Evolutionary conservation across 2,888 invertebrate genomes (phyloP).

Genomic region (Diabrotica balteata): DNA sequence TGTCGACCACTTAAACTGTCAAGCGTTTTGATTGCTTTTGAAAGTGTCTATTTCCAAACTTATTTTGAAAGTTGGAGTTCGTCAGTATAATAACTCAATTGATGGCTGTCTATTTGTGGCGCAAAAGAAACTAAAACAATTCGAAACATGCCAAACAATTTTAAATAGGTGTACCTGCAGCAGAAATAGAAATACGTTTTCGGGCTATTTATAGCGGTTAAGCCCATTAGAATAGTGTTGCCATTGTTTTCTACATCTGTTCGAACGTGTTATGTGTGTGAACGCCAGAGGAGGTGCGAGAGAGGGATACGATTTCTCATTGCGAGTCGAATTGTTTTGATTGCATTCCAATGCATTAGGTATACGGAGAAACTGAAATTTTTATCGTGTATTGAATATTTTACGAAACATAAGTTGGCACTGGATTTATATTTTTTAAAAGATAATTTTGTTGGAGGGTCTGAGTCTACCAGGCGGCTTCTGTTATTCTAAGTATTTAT

Average conservation of each 20-base stretch:
- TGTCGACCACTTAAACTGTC: no score
- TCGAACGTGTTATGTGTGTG: constrained; percentile 13
- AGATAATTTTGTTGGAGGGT: no score
- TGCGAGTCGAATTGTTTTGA: not conserved
- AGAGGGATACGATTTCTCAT: not conserved
- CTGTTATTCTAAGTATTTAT: no score
- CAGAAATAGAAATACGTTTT: constrained; percentile 30
- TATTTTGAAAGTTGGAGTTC: constrained; percentile 24
- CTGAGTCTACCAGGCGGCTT: no score
- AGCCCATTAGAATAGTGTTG: constrained; percentile 31
- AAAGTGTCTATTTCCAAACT: constrained; percentile 14
- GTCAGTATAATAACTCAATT: constrained; percentile 21
- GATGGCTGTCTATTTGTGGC: constrained; percentile 30
- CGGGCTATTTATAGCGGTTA: constrained; percentile 31
- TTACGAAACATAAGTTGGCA: no score
- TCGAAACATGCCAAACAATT: constrained; percentile 26
- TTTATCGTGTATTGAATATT: no score
- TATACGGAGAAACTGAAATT: no score
- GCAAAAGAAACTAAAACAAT: constrained; percentile 24
- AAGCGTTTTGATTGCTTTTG: not conserved
- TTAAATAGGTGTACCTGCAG: constrained; percentile 20
- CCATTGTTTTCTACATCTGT: constrained; percentile 38
- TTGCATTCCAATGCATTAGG: no score
- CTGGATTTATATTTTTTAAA: no score
- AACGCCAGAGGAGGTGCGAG: not conserved